Percentiles rank a stretch among this genome's conserved stretches.
phyloP scores from a whole-genome alignment of 1,140 invertebrate genomes.

The Ceratina calcarata region DNA sequence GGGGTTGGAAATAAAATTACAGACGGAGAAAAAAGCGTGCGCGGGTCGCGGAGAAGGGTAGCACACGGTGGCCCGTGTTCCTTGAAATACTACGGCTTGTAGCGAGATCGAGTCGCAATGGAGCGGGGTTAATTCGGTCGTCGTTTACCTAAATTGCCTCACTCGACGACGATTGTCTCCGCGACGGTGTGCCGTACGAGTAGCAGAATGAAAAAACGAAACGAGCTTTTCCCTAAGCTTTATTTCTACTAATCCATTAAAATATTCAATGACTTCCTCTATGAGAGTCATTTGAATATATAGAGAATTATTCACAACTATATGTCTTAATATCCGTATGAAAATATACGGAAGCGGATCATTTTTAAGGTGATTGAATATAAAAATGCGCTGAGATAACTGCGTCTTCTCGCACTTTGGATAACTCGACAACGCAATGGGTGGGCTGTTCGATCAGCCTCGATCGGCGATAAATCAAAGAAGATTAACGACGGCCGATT shows the following conservation, averaged over 20 bases:
- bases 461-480: slow-evolving; percentile 33
- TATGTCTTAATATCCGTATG: not conserved
- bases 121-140: slow-evolving; percentile 73
- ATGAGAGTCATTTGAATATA: not conserved
- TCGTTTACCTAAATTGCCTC: slow-evolving; percentile 76
- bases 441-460: slow-evolving; percentile 9
- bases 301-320: not conserved
- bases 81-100: slow-evolving; percentile 53
- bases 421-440: not conserved
- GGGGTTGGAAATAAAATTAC: slow-evolving; percentile 73
- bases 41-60: slow-evolving; percentile 1
- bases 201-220: not conserved
- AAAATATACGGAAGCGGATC: not conserved
- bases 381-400: too few relatives aligned
- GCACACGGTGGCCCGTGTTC: slow-evolving; percentile 21
- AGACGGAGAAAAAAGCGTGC: slow-evolving; percentile 48
- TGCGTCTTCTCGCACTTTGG: too few relatives aligned
- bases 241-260: too few relatives aligned
- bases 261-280: too few relatives aligned
- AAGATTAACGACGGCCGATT: slow-evolving; percentile 46
- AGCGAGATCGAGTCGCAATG: slow-evolving; percentile 67
- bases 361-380: not conserved
- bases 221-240: not conserved
- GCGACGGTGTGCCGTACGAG: not conserved
- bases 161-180: slow-evolving; percentile 9